phyloP scores from a whole-genome alignment of 2,797 vertebrate species.

The Gallinago solitaria region DNA sequence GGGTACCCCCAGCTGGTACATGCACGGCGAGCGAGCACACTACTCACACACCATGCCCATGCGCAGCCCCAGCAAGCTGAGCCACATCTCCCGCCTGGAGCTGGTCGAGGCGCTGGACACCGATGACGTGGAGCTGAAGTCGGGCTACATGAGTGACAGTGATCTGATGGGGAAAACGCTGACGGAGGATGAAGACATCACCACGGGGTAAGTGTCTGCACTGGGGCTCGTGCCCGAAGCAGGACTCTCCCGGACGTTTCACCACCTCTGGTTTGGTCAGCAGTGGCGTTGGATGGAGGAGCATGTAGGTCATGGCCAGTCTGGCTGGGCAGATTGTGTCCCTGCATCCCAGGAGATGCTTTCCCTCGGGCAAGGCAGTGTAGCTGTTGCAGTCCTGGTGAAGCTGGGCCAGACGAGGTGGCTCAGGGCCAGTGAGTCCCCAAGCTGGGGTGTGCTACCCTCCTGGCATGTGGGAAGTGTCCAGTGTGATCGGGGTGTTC shows the following conservation, averaged over 20 bases:
- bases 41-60: constrained; percentile 97
- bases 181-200: constrained; percentile 93
- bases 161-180: constrained; percentile 87
- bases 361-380: neutral
- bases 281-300: neutral
- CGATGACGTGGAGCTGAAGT: constrained; percentile 86
- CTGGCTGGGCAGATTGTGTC: neutral
- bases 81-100: constrained; percentile 88
- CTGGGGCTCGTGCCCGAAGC: accelerated
- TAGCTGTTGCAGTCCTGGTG: neutral
- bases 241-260: neutral
- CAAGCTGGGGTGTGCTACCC: neutral
- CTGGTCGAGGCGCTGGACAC: constrained; percentile 87
- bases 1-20: constrained; percentile 77
- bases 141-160: constrained; percentile 88
- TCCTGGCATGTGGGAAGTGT: accelerated
- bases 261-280: neutral
- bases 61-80: constrained; percentile 87
- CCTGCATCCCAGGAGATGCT: neutral
- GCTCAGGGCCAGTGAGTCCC: neutral
- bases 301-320: accelerated
- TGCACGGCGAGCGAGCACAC: constrained; percentile 81
- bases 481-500: neutral
- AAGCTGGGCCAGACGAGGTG: neutral
- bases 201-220: constrained; percentile 83